phyloP scores from a whole-genome alignment of 2,113 vertebrate species.

The Peromyscus polionotus region DNA sequence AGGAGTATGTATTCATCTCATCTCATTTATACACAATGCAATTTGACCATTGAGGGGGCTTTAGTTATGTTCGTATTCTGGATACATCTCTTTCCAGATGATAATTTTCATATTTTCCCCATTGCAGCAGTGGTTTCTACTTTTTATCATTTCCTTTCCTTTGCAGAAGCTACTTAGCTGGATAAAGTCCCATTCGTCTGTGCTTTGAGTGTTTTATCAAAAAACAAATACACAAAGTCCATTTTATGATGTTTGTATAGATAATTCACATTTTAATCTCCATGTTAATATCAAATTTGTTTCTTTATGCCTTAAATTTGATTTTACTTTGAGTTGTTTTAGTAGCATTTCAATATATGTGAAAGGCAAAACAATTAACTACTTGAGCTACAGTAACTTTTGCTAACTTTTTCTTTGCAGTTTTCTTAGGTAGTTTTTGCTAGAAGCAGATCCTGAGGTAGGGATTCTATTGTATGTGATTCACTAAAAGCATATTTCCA shows the following conservation, averaged over 20 bases:
- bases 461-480: neutral
- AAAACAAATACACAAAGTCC: neutral
- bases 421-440: conserved; percentile 12
- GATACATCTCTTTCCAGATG: neutral
- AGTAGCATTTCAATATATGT: conserved; percentile 22
- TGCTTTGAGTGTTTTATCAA: neutral
- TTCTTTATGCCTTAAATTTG: neutral
- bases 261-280: neutral
- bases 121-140: neutral
- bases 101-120: neutral
- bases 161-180: neutral
- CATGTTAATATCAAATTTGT: neutral
- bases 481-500: neutral
- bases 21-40: neutral
- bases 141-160: neutral
- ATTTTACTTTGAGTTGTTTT: neutral
- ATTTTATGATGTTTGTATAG: neutral
- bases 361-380: conserved; percentile 28
- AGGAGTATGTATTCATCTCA: neutral
- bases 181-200: neutral
- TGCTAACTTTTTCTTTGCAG: conserved; percentile 12
- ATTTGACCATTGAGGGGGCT: neutral
- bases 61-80: neutral
- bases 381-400: conserved; percentile 6
- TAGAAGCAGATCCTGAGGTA: conserved; percentile 3